These are phyloP conservation scores for Sminthurides aquaticus DNA, from an alignment of 2,888 invertebrate genomes.

Conservation along the genomic window DNA sequence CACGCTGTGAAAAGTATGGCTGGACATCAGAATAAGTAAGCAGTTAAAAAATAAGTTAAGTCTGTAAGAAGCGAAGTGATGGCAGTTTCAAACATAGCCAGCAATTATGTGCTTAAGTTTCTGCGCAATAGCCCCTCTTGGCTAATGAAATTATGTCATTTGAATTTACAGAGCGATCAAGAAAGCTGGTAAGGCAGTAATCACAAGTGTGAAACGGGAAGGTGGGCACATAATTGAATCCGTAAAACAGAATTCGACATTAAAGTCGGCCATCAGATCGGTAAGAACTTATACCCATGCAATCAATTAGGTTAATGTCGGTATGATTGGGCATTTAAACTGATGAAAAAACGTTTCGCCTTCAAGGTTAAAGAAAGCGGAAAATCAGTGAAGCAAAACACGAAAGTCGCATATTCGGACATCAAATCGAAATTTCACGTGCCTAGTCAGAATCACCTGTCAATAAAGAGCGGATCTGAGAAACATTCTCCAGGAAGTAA, in stretches of 20 bases:
- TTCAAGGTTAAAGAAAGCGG: conserved; percentile 68
- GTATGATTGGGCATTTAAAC: conserved; percentile 16
- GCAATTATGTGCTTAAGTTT: too few relatives aligned
- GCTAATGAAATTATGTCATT: not conserved
- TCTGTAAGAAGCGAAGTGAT: too few relatives aligned
- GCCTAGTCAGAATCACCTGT: conserved; percentile 12
- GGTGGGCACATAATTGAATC: conserved; percentile 40
- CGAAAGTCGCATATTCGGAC: conserved; percentile 64
- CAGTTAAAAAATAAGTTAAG: not conserved
- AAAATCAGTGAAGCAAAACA: conserved; percentile 59
- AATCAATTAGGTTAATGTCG: conserved; percentile 8
- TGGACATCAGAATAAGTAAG: conserved; percentile 39
- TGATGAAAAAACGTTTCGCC: conserved; percentile 22
- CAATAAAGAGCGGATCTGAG: not conserved
- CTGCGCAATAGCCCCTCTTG: not conserved
- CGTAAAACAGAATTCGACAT: conserved; percentile 41
- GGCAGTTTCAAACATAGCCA: too few relatives aligned
- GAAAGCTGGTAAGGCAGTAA: conserved; percentile 43
- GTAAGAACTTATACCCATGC: conserved; percentile 23
- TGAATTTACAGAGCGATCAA: conserved; percentile 36
- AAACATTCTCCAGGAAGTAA: conserved; percentile 19
- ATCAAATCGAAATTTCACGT: conserved; percentile 58
- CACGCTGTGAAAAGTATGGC: conserved; percentile 34
- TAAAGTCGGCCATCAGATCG: conserved; percentile 41
- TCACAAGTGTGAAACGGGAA: conserved; percentile 42